Conservation (phyloP, 1,140 invertebrate genomes). For the Drosophila biarmipes region DNA sequence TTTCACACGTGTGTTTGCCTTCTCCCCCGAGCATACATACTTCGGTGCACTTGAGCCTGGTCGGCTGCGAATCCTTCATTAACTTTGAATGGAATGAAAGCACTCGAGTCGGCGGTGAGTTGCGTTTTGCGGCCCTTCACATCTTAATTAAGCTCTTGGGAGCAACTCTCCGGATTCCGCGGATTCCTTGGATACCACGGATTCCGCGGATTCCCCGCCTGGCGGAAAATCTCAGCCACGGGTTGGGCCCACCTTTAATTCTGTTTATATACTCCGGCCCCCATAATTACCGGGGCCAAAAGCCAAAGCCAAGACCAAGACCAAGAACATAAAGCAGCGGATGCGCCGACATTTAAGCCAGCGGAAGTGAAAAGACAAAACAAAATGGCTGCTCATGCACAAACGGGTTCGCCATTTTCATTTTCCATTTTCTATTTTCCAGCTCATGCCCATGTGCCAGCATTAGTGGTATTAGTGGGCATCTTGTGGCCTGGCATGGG, state of each 20-base stretch:
- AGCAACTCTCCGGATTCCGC: slow-evolving; percentile 55
- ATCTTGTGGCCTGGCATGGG: slow-evolving; percentile 7
- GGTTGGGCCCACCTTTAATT: slow-evolving; percentile 47
- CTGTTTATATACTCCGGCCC: slow-evolving; percentile 63
- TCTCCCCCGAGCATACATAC: slow-evolving; percentile 19
- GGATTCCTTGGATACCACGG: slow-evolving; percentile 31
- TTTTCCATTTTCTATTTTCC: slow-evolving; percentile 62
- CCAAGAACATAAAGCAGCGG: slow-evolving; percentile 43
- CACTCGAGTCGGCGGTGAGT: slow-evolving; percentile 38
- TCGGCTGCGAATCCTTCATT: slow-evolving; percentile 66
- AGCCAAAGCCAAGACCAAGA: slow-evolving; percentile 4
- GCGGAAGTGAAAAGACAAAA: slow-evolving; percentile 78
- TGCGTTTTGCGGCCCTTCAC: slow-evolving; percentile 51
- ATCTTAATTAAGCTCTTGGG: slow-evolving; percentile 81
- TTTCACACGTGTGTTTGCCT: neutral
- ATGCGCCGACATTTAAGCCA: slow-evolving; percentile 77
- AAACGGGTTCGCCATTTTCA: slow-evolving; percentile 73
- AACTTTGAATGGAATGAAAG: slow-evolving; percentile 78
- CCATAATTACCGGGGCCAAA: slow-evolving; percentile 66
- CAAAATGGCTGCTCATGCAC: slow-evolving; percentile 78
- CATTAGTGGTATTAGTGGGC: neutral
- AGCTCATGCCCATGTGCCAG: slow-evolving; percentile 23
- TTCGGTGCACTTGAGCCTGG: slow-evolving; percentile 22
- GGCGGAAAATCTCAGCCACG: slow-evolving; percentile 67
- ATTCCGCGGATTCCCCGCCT: slow-evolving; percentile 38